phyloP scores from a whole-genome alignment of 2,888 invertebrate genomes.

The Meteorus cinctellus region DNA sequence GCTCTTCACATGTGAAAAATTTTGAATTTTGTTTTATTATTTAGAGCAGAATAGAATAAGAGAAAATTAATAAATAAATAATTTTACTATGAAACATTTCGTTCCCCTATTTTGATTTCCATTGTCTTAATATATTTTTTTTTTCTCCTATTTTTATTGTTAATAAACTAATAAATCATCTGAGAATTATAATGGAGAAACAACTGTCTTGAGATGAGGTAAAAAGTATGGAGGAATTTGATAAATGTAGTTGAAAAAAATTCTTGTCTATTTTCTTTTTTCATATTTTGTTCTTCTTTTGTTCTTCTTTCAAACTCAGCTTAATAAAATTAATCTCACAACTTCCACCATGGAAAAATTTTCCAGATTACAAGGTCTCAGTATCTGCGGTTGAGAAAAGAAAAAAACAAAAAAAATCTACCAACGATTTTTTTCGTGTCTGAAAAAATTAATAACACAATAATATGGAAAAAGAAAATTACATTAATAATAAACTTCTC shows the following conservation, averaged over 20 bases:
- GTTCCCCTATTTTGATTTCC: not conserved
- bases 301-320: not conserved
- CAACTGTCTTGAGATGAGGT: not conserved
- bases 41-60: not conserved
- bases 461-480: not conserved
- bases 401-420: not conserved
- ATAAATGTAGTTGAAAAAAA: conserved; percentile 1
- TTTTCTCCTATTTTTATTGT: not conserved
- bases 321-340: not conserved
- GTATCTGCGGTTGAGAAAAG: not conserved
- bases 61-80: not conserved
- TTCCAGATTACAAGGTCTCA: not conserved
- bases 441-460: no score
- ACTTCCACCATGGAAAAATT: not conserved
- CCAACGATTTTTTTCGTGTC: no score
- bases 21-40: not conserved
- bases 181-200: not conserved
- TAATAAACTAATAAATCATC: not conserved
- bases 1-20: not conserved
- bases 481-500: no score
- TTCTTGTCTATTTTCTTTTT: not conserved
- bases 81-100: not conserved
- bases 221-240: not conserved
- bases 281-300: not conserved
- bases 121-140: not conserved